These are phyloP conservation scores for Daphoenositta chrysoptera DNA, from an alignment of 2,113 vertebrate genomes.

Conservation along the genomic window DNA sequence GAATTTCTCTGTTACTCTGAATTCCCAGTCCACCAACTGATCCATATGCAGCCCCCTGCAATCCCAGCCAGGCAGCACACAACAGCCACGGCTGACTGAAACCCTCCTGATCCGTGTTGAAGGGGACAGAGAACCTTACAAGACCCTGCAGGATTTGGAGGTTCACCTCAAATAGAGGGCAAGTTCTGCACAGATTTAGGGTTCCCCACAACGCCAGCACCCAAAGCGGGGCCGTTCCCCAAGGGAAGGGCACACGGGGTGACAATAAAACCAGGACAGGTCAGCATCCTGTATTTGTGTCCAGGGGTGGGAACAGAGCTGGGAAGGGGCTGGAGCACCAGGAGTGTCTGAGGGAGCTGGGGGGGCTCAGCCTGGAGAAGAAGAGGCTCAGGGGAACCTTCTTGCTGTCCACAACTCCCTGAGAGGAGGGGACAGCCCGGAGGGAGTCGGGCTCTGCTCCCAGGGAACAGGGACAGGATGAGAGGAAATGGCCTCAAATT, in stretches of 20 bases:
- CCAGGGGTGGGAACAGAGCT: background rate
- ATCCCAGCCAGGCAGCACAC: background rate
- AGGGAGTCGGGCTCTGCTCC: background rate
- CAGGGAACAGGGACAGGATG: background rate
- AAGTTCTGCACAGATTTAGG: background rate
- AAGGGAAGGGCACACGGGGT: background rate
- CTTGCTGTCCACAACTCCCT: background rate
- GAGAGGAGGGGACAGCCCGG: background rate
- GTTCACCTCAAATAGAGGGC: background rate
- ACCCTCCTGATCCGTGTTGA: rapidly evolving
- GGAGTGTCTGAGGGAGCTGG: background rate
- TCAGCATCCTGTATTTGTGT: background rate
- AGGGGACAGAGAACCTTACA: rapidly evolving
- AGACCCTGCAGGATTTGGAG: background rate
- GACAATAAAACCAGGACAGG: background rate
- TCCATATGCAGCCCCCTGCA: background rate
- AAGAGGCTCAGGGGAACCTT: background rate
- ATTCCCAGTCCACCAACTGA: background rate
- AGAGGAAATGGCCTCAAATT: background rate
- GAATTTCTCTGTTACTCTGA: background rate
- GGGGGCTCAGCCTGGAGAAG: background rate
- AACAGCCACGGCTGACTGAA: background rate
- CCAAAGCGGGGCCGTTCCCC: rapidly evolving
- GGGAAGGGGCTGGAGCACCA: background rate
- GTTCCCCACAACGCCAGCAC: background rate